phyloP scores from a whole-genome alignment of 2,888 invertebrate genomes.

The Leptarthrus brevirostris region DNA sequence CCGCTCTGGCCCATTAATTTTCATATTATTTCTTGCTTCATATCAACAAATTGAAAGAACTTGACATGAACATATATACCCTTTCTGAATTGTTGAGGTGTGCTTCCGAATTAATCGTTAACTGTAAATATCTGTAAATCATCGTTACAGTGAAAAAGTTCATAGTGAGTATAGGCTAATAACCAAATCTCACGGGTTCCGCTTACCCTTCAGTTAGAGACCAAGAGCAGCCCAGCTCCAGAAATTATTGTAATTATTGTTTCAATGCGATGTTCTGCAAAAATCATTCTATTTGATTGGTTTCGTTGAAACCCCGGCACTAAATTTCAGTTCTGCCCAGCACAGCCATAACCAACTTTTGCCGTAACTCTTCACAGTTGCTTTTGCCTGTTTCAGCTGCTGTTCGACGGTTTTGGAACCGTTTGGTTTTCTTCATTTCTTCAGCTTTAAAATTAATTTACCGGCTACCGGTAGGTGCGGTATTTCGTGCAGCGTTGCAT shows the following conservation, averaged over 20 bases:
- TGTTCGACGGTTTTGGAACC: not conserved
- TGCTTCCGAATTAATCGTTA: no score
- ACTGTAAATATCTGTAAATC: no score
- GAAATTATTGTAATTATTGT: conserved; percentile 35
- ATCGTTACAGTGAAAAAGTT: no score
- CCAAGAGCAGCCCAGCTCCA: no score
- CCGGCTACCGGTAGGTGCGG: conserved; percentile 19
- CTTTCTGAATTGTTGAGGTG: no score
- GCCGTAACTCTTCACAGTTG: not conserved
- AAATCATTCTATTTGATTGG: conserved; percentile 51
- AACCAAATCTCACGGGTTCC: no score
- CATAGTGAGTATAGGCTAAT: not conserved
- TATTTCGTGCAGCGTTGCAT: not conserved
- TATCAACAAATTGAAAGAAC: no score
- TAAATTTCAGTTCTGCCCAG: not conserved
- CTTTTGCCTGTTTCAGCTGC: not conserved
- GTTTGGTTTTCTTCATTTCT: conserved; percentile 12
- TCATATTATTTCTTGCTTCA: no score
- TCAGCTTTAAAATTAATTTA: conserved; percentile 17
- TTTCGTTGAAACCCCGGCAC: not conserved
- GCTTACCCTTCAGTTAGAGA: no score
- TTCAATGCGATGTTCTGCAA: conserved; percentile 27
- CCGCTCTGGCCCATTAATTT: no score
- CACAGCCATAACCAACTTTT: conserved; percentile 32
- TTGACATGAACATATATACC: no score